Evolutionary conservation across 2,888 invertebrate genomes (phyloP).

Genomic region (Pollenia griseotomentosa): DNA sequence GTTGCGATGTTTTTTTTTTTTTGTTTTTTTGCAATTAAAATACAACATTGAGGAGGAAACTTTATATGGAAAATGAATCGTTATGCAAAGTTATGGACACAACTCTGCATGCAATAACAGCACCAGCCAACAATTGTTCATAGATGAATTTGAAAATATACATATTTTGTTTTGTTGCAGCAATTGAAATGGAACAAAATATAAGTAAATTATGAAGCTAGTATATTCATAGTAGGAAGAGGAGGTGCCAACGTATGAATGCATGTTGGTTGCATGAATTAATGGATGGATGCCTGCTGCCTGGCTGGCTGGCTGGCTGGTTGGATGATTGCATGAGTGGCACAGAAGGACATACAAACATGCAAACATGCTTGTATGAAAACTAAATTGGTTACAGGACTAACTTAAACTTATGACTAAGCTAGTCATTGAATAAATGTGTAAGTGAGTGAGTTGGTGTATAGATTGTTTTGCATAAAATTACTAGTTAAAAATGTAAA

Average conservation of each 20-base stretch:
- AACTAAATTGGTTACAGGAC: slow-evolving; percentile 60
- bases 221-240: slow-evolving; percentile 32
- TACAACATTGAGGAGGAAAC: slow-evolving; percentile 72
- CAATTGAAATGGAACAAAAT: slow-evolving; percentile 66
- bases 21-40: slow-evolving; percentile 65
- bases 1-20: not conserved
- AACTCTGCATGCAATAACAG: slow-evolving; percentile 55
- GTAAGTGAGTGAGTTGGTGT: slow-evolving; percentile 17
- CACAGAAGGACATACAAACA: slow-evolving; percentile 52
- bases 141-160: slow-evolving; percentile 5
- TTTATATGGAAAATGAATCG: slow-evolving; percentile 66
- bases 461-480: slow-evolving; percentile 68
- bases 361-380: slow-evolving; percentile 37
- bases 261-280: slow-evolving; percentile 21
- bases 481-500: slow-evolving; percentile 71
- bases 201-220: slow-evolving; percentile 66
- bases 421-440: not conserved
- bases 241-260: slow-evolving; percentile 44
- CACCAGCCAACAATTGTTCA: slow-evolving; percentile 30
- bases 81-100: slow-evolving; percentile 66
- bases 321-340: slow-evolving; percentile 40
- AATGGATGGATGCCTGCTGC: slow-evolving; percentile 7
- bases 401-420: slow-evolving; percentile 44
- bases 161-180: slow-evolving; percentile 21
- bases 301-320: slow-evolving; percentile 10